These are phyloP conservation scores for Triops cancriformis DNA, from an alignment of 1,140 invertebrate genomes.

Conservation along the genomic window DNA sequence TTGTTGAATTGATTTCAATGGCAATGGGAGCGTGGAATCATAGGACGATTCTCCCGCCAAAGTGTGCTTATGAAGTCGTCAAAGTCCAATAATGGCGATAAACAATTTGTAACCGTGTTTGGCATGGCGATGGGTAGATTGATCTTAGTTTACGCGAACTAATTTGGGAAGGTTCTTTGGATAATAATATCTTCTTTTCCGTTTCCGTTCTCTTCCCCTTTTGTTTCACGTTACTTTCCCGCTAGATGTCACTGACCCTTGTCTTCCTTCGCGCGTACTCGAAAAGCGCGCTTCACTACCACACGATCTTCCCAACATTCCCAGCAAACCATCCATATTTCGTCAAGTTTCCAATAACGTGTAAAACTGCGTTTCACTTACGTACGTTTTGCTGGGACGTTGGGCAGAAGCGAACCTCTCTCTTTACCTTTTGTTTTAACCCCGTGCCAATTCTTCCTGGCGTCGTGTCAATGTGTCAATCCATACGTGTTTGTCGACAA, in stretches of 20 bases:
- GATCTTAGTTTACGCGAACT: background rate
- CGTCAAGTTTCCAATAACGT: background rate
- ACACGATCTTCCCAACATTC: background rate
- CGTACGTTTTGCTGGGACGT: background rate
- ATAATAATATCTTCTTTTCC: slow-evolving; percentile 18
- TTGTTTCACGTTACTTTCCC: slow-evolving; percentile 15
- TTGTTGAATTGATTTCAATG: too few species aligned
- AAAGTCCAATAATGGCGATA: too few species aligned
- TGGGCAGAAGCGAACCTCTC: background rate
- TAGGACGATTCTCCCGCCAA: too few species aligned
- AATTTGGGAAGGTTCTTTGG: slow-evolving; percentile 1
- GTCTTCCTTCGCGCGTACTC: slow-evolving; percentile 14
- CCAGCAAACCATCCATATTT: background rate
- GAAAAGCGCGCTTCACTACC: slow-evolving; percentile 11
- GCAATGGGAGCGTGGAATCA: too few species aligned
- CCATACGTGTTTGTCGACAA: slow-evolving; percentile 14
- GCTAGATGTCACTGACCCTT: slow-evolving; percentile 19
- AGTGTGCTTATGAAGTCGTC: slow-evolving; percentile 28
- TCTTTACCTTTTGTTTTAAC: background rate
- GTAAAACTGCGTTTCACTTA: background rate
- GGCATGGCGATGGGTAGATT: background rate
- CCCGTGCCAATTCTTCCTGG: background rate
- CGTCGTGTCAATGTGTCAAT: background rate
- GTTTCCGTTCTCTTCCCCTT: slow-evolving; percentile 22
- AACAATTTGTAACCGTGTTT: slow-evolving; percentile 26